Percentiles rank a stretch among this genome's conserved stretches.
These are phyloP conservation scores for Mastomys coucha DNA, from an alignment of 2,113 vertebrate genomes.

Conservation along the genomic window DNA sequence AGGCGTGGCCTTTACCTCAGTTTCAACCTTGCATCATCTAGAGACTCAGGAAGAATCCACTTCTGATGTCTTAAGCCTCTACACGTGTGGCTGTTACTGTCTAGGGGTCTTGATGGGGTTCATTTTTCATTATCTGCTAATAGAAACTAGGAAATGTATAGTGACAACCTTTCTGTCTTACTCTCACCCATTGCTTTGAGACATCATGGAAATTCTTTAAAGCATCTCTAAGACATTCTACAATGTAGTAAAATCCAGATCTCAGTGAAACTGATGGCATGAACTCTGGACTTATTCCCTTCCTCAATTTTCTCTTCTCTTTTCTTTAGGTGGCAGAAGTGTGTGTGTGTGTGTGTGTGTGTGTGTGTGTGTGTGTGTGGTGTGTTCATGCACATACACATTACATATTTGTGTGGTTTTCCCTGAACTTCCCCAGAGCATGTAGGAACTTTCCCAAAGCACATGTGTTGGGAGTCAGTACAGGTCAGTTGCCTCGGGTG, in stretches of 20 bases:
- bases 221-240: neutral
- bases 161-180: neutral
- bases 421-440: neutral
- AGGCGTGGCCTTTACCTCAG: neutral
- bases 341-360: neutral
- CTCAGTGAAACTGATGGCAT: neutral
- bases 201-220: neutral
- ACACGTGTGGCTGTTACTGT: neutral
- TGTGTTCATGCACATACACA: neutral
- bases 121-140: neutral
- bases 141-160: neutral
- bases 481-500: neutral
- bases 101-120: neutral
- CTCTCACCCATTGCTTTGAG: neutral
- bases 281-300: neutral
- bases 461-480: neutral
- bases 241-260: neutral
- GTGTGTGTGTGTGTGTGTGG: neutral
- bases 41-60: neutral
- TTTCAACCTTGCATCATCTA: neutral
- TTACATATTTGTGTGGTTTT: neutral
- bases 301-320: neutral
- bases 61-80: neutral
- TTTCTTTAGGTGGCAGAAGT: neutral
- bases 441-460: neutral